Percentiles rank a stretch among this genome's conserved stretches.
These are phyloP conservation scores for Drosophila quinaria DNA, from an alignment of 2,888 invertebrate genomes.

Conservation along the genomic window DNA sequence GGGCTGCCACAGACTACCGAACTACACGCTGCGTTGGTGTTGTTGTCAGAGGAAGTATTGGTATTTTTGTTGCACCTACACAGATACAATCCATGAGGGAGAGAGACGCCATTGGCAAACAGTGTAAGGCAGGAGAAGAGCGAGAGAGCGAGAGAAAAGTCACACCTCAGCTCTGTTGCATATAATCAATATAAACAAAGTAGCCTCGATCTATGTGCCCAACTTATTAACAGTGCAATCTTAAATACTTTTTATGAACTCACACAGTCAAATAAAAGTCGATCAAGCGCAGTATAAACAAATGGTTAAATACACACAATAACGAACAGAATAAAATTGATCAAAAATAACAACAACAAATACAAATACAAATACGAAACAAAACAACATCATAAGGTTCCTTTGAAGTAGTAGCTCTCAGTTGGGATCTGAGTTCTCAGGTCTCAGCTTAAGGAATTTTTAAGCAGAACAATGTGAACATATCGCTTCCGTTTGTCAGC, in stretches of 20 bases:
- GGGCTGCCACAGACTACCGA: constrained; percentile 33
- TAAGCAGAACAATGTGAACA: constrained; percentile 74
- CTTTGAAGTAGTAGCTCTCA: constrained; percentile 26
- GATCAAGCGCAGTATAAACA: constrained; percentile 38
- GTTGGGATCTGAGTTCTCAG: constrained; percentile 18
- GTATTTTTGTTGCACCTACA: constrained; percentile 16
- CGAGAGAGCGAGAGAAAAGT: constrained; percentile 37
- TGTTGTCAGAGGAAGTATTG: neutral
- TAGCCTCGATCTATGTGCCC: constrained; percentile 42
- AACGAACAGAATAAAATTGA: constrained; percentile 6
- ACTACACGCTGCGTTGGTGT: constrained; percentile 54
- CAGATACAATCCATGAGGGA: constrained; percentile 7
- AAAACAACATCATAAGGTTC: constrained; percentile 9
- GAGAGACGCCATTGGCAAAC: constrained; percentile 64
- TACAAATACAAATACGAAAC: neutral
- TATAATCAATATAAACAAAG: constrained; percentile 70
- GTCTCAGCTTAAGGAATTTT: constrained; percentile 52
- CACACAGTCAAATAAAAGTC: constrained; percentile 61
- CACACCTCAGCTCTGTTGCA: constrained; percentile 59
- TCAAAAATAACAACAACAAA: neutral
- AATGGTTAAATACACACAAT: constrained; percentile 31
- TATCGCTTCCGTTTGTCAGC: constrained; percentile 81
- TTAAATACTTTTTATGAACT: constrained; percentile 77
- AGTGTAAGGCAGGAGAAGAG: constrained; percentile 10
- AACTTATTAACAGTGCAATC: constrained; percentile 59